Evolutionary conservation across 1,140 invertebrate genomes (phyloP).

Genomic region (Papilio aristodemus): DNA sequence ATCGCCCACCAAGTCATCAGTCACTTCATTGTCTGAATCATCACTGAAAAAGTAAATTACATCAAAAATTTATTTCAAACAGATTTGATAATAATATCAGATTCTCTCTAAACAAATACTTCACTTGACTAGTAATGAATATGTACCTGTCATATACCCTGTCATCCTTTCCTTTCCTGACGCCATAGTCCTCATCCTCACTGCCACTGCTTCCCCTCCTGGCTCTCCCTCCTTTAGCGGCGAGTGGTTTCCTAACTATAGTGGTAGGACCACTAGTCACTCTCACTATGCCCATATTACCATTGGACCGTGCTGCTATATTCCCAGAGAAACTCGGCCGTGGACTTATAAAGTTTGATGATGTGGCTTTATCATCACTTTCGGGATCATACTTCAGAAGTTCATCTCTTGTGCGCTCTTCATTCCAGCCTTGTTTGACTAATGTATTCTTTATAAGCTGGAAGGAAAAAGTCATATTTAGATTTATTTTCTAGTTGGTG

Average conservation of each 20-base stretch:
- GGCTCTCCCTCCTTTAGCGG: conserved; percentile 54
- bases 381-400: conserved; percentile 74
- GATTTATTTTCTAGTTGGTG: not conserved
- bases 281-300: conserved; percentile 53
- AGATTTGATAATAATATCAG: too few relatives aligned
- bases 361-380: conserved; percentile 55
- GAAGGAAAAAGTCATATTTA: conserved; percentile 38
- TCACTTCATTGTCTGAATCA: conserved; percentile 87
- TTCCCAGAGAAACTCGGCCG: conserved; percentile 53
- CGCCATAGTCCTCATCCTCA: conserved; percentile 73
- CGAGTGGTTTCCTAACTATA: conserved; percentile 46
- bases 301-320: conserved; percentile 41
- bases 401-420: conserved; percentile 74
- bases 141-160: conserved; percentile 72
- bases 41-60: conserved; percentile 67
- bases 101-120: not conserved
- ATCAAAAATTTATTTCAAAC: not conserved
- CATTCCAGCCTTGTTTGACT: conserved; percentile 74
- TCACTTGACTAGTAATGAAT: not conserved
- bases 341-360: conserved; percentile 40
- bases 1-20: conserved; percentile 84
- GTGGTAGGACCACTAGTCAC: conserved; percentile 50
- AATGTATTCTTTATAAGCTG: conserved; percentile 74
- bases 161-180: conserved; percentile 71
- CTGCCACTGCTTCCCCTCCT: conserved; percentile 68